A percentile compares a stretch with the other conserved stretches of the same genome.
phyloP scores from a whole-genome alignment of 2,113 vertebrate genomes.

The Pomatostomus ruficeps region DNA sequence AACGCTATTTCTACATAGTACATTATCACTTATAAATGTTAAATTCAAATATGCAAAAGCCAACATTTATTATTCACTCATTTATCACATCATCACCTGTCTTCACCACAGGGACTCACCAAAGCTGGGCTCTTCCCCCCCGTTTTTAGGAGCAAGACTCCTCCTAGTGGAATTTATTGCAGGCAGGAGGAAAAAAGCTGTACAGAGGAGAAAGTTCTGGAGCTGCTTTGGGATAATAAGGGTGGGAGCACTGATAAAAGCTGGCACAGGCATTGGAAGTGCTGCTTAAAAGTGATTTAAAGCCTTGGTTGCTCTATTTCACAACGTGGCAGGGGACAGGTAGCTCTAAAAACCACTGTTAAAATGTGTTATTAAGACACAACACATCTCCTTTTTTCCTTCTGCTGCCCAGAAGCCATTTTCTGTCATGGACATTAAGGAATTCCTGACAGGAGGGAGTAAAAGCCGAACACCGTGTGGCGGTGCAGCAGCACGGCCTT shows the following conservation, averaged over 20 bases:
- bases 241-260: neutral
- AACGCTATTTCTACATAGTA: no score
- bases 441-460: neutral
- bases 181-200: neutral
- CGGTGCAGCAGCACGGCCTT: neutral
- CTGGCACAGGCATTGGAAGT: neutral
- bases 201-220: accelerated
- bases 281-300: neutral
- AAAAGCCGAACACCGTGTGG: neutral
- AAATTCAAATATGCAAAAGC: no score
- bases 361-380: neutral
- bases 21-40: no score
- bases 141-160: neutral
- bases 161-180: neutral
- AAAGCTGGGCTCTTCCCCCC: neutral
- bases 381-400: neutral
- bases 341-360: neutral
- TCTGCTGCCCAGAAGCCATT: neutral
- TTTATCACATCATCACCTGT: neutral
- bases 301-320: neutral
- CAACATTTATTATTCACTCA: no score
- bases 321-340: neutral
- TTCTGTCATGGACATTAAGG: neutral
- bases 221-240: neutral
- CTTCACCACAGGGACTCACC: accelerated